These are phyloP conservation scores for Eulemur rubriventer DNA, from an alignment of 2,797 vertebrate species.

Conservation along the genomic window DNA sequence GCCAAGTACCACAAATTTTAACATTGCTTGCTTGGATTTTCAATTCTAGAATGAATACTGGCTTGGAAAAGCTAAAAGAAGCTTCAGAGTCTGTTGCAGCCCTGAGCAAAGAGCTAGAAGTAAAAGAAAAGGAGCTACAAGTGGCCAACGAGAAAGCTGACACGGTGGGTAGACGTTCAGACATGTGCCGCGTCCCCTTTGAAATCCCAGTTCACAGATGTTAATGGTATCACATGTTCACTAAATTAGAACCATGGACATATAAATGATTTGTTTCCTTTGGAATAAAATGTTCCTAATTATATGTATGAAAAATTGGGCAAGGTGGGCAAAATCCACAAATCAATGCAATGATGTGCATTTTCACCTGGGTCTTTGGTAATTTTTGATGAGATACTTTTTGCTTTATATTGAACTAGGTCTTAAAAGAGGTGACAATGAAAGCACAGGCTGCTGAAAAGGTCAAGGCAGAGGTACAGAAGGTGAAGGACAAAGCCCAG, in stretches of 20 bases:
- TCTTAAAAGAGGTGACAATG: conserved; percentile 95
- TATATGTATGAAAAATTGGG: background rate
- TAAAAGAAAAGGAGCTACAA: conserved; percentile 95
- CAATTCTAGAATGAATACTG: conserved; percentile 93
- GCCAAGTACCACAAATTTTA: background rate
- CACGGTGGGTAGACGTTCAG: conserved; percentile 85
- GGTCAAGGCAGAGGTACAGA: conserved; percentile 96
- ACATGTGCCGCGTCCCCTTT: accelerated
- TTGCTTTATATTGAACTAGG: conserved; percentile 83
- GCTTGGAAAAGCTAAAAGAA: conserved; percentile 96
- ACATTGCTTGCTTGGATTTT: conserved; percentile 47
- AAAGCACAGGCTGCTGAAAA: conserved; percentile 96
- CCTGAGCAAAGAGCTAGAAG: conserved; percentile 94
- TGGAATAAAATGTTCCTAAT: background rate
- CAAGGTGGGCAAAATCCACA: background rate
- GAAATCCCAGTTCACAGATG: background rate
- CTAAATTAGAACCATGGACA: background rate
- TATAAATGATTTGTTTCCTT: background rate
- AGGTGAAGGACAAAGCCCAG: conserved; percentile 98
- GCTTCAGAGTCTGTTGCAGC: conserved; percentile 94
- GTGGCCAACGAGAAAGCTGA: conserved; percentile 96
- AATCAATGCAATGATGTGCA: background rate
- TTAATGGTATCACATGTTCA: background rate
- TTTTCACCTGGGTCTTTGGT: conserved; percentile 11
- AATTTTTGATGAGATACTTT: background rate